Conservation (phyloP, 2,797 vertebrate genomes). For the Tragelaphus eurycerus region DNA sequence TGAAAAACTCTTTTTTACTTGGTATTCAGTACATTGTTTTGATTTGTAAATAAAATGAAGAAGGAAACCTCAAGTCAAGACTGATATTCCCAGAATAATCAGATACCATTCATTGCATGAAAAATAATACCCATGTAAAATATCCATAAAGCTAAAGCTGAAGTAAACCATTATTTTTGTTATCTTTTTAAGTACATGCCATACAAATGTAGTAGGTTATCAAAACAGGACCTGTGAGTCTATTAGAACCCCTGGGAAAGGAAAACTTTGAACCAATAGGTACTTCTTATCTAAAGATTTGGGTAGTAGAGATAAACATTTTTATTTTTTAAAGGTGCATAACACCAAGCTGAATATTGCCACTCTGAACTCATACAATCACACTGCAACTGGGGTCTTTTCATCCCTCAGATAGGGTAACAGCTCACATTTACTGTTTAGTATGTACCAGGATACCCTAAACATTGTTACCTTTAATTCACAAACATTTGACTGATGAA, state of each 20-base stretch:
- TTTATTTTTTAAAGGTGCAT: neutral
- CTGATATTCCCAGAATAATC: conserved; percentile 42
- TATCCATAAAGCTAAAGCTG: neutral
- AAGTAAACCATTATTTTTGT: conserved; percentile 33
- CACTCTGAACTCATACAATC: neutral
- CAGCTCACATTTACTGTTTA: neutral
- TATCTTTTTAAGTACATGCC: neutral
- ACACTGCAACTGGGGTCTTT: neutral
- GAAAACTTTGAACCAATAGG: conserved; percentile 16
- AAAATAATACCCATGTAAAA: conserved; percentile 61
- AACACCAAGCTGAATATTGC: neutral
- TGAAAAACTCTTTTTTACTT: conserved; percentile 40
- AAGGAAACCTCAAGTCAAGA: conserved; percentile 24
- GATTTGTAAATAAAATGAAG: conserved; percentile 31
- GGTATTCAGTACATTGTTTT: conserved; percentile 17
- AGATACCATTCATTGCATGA: conserved; percentile 58
- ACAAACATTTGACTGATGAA: neutral
- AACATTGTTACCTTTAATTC: neutral
- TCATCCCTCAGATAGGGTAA: neutral
- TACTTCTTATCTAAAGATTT: conserved; percentile 39
- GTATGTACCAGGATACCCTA: neutral
- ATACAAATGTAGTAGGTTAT: conserved; percentile 52
- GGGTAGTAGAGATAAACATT: conserved; percentile 15
- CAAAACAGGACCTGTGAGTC: neutral
- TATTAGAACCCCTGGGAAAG: conserved; percentile 59